Base-by-base conservation (phyloP, 2,797 vertebrate species). In the Molothrus aeneus region DNA sequence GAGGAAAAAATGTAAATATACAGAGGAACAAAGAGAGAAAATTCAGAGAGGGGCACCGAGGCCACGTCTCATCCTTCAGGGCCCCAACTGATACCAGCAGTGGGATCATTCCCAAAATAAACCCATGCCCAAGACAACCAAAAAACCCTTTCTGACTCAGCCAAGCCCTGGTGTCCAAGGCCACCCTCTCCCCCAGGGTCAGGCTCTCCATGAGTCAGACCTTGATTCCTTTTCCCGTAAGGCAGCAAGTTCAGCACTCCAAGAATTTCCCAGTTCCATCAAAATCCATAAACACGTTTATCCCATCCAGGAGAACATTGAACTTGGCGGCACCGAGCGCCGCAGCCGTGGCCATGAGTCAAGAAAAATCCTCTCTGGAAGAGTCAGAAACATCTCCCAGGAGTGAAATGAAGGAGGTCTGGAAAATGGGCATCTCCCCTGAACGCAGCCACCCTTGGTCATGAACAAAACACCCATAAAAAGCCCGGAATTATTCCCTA, bases 361-460 rank as follows among this genome's bases (percentile, higher is more conserved):
- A 93, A 92, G 74, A 97, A 89, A 96, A 96, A 97, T 64, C 77
- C 85, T 64, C 72, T 81, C 69, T 31, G 51, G 79, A 68, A 80
- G 91, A 92, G 81, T 61, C 78, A 17, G 87, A 92, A 92, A 61
- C 53, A 32, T 75, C 74, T 85, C 91, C 65, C 60, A 42, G 78
- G 88, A 90, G 74, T 2, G 69, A 43, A 59, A 36, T 1, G 63
- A 36, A 88, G 71, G 38, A 74, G 75, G 50, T 20, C 42, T 92
- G 92, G 94, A 90, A 92, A 96, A 90, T 5, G 81, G 90, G 84
- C 81, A 65, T 34, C 64, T 60, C 56, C 72, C 29, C 32, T 11
- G n/a, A 75, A 57, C 8, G 16, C 47, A 91, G 59, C 12, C 42
- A 65, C 28, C 45, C 40, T 80, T 9, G 15, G 26, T 21, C 80